Evolutionary conservation across 2,797 vertebrate genomes (phyloP), one percentile per base, ranked within the genome.

Genomic region (Clarias fuscus): DNA sequence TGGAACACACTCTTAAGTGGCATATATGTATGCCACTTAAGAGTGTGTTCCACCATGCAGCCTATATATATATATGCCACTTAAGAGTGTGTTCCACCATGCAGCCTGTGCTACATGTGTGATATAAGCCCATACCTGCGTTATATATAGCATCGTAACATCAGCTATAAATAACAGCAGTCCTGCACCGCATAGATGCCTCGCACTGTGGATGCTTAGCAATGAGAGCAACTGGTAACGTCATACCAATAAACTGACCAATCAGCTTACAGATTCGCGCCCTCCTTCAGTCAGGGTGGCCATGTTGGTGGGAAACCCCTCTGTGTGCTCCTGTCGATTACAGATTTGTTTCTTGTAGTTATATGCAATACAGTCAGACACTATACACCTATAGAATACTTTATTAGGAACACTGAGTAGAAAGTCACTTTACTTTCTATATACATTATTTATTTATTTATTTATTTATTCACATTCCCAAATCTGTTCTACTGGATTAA

Each of bases 271-370:
- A 76, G 20, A 5, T 64, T n/a, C 11, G 27, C 64, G 71, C 64
- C 82, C 88, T 24, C 84, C 85, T 86, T n/a, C 56, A 27, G n/a
- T 7, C 30, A 53, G 59, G 79, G 90, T 89, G 83, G 85, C 90
- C 90, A 87, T 30, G 72, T 90, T 78, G 73, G 17, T 20, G 4
- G 0, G 80, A 83, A 88, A 1, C 27, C 30, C 48, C 22, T 37
- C 14, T 68, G 0, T 67, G 8, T 24, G 7, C 0, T 17, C 3
- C 0, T 22, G 2, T 8, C 13, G 0, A 18, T 24, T n/a, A 62
- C 7, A 17, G 0, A 72, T 86, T 37, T 86, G 68, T 64, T 18
- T 53, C n/a, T 33, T 76, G n/a, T 3, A 59, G 82, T 71, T 24
- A 71, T 72, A 70, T 20, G 33, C 37, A 33, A 30, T 17, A 3